Evolutionary conservation across 1,140 invertebrate genomes (phyloP).

Genomic region (Zophobas morio): DNA sequence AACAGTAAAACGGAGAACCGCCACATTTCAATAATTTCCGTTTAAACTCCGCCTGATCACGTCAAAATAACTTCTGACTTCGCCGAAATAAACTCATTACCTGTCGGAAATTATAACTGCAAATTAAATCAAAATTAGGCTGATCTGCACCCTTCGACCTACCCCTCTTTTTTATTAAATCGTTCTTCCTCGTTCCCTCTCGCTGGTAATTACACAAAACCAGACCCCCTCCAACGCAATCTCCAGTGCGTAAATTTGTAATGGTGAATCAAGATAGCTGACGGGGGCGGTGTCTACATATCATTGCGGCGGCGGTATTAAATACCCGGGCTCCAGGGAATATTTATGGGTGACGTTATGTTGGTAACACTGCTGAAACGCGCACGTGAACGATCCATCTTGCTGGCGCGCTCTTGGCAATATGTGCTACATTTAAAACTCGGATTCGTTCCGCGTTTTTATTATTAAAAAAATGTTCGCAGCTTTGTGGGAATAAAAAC

Average conservation of each 20-base stretch:
- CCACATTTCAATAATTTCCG: too few species aligned
- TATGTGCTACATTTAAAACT: conserved; percentile 37
- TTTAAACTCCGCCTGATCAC: too few species aligned
- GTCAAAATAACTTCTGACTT: background rate
- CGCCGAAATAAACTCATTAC: background rate
- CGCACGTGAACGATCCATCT: conserved; percentile 39
- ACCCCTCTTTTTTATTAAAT: conserved; percentile 1
- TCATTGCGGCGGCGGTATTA: conserved; percentile 39
- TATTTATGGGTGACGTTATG: conserved; percentile 41
- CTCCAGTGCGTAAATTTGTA: conserved; percentile 38
- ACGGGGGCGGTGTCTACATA: conserved; percentile 36
- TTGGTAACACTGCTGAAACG: conserved; percentile 39
- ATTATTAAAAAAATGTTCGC: conserved; percentile 25
- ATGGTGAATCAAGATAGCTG: conserved; percentile 38
- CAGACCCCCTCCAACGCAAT: conserved; percentile 25
- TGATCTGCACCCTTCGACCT: background rate
- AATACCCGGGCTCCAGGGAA: conserved; percentile 36
- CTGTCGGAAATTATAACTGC: background rate
- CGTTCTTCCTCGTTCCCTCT: background rate
- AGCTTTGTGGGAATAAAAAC: background rate
- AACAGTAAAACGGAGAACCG: too few species aligned
- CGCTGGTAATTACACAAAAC: conserved; percentile 18
- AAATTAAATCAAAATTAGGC: background rate
- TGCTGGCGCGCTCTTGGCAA: conserved; percentile 14
- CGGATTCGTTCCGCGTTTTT: conserved; percentile 19